These are phyloP conservation scores for Patiria pectinifera DNA, from an alignment of 53 echinoderm and acorn worm genomes.

Conservation along the genomic window DNA sequence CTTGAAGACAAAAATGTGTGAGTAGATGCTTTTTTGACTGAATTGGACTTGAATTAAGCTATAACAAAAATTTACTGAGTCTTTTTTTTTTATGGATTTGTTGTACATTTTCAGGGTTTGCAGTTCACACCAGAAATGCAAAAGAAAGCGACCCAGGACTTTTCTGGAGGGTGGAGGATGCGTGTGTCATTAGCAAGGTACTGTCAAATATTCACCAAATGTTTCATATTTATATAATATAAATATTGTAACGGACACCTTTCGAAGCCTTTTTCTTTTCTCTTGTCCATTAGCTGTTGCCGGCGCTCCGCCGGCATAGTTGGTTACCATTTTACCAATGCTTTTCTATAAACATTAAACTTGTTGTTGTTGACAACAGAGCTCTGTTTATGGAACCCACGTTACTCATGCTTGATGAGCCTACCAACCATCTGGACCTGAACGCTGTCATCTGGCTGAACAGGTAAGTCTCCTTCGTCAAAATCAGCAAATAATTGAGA, in stretches of 20 bases:
- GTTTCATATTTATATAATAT: too few species aligned
- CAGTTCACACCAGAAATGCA: slow-evolving; percentile 94
- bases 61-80: not conserved
- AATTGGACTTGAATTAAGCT: not conserved
- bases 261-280: too few species aligned
- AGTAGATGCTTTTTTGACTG: not conserved
- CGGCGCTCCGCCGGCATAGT: too few species aligned
- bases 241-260: too few species aligned
- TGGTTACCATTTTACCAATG: too few species aligned
- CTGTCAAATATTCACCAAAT: not conserved
- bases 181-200: slow-evolving; percentile 98
- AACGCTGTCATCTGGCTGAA: slow-evolving; percentile 99
- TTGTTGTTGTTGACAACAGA: slow-evolving; percentile 55
- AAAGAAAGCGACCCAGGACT: slow-evolving; percentile 91
- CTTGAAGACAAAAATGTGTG: too few species aligned
- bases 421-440: slow-evolving; percentile 96
- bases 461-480: slow-evolving; percentile 72
- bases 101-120: slow-evolving; percentile 75
- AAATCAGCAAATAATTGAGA: not conserved
- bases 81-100: not conserved
- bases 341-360: not conserved
- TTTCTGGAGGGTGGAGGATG: slow-evolving; percentile 99
- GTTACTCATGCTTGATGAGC: slow-evolving; percentile 94
- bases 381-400: slow-evolving; percentile 99
- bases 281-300: too few species aligned